Base-by-base conservation (phyloP, 2,797 vertebrate genomes). In the Linurgus olivaceus region DNA sequence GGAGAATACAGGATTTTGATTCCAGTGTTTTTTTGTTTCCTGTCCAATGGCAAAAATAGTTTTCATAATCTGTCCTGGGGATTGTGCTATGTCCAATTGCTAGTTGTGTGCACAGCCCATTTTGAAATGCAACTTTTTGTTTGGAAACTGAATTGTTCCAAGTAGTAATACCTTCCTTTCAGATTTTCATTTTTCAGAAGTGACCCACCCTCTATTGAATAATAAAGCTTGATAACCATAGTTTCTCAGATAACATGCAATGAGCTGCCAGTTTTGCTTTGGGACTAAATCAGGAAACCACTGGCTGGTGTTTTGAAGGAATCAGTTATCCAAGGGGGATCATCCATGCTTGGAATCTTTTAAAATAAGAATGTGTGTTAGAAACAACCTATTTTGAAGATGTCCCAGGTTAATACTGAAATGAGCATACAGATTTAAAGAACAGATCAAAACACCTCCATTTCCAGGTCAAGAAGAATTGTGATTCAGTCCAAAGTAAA, bases 161-260 rank as follows among this genome's bases (percentile, higher is more conserved):
- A 88, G 50, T 26, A 86, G 48, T 78, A 93, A 85, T 79, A 92
- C 57, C 74, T 95, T 88, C 86, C 63, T 77, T 92, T 93, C 67
- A 85, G 57, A 76, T 85, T 92, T 74, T 77, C 3, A 2, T 72
- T 95, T 88, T 95, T 91, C 67, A 91, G 29, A 67, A 76, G 86
- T 85, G 86, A 89, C 67, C 83, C 80, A 57, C 86, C 92, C 77
- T 66, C 55, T 86, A 38, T 74, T 87, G 90, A 92, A 95, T 85
- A 92, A 61, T 79, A 71, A 74, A n/a, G 28, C 57, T 96, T 54
- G 86, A 95, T 93, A 95, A 83, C 65, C 42, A 16, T 38, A n/a
- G 78, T 89, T 93, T 79, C 68, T 80, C 68, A 92, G 88, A 87
- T 96, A 93, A 52, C 51, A 21, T 58, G 65, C 42, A 61, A 3